Evolutionary conservation across 2,888 invertebrate species (phyloP).

Genomic region (Agrochola circellaris): DNA sequence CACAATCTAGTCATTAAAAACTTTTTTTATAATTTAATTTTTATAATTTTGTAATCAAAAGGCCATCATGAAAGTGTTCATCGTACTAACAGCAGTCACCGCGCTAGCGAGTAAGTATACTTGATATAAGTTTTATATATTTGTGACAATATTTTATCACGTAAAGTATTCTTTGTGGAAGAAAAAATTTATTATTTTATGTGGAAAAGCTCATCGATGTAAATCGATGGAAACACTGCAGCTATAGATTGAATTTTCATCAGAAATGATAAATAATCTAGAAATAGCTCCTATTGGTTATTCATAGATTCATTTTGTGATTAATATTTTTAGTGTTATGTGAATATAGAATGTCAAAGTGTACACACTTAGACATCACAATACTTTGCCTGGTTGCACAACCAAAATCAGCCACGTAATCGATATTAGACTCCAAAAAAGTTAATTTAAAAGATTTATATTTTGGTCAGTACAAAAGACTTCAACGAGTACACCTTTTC

Average conservation of each 20-base stretch:
- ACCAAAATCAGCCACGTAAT: constrained; percentile 30
- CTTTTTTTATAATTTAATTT: constrained; percentile 72
- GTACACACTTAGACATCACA: background rate
- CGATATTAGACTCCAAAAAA: constrained; percentile 28
- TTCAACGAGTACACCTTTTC: constrained; percentile 70
- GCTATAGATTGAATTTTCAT: background rate
- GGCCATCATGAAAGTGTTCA: constrained; percentile 90
- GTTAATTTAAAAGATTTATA: background rate
- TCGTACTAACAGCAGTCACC: constrained; percentile 85
- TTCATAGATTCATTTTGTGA: constrained; percentile 1
- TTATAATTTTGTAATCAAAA: constrained; percentile 80
- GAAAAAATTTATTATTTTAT: constrained; percentile 23
- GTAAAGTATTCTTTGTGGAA: constrained; percentile 30
- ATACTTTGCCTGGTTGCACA: constrained; percentile 45
- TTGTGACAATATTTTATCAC: constrained; percentile 40
- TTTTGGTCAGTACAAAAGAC: constrained; percentile 72
- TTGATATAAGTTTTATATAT: constrained; percentile 41
- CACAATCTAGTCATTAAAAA: constrained; percentile 87
- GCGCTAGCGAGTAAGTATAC: constrained; percentile 88
- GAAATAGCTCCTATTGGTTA: background rate
- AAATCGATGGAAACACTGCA: too few relatives aligned
- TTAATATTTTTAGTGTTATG: constrained; percentile 15
- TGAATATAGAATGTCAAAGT: constrained; percentile 32
- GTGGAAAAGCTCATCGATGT: too few relatives aligned
- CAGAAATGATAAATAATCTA: background rate